Percentiles rank a stretch among this genome's conserved stretches.
Evolutionary conservation across 2,113 vertebrate species (phyloP).

Genomic region (Bubo bubo): DNA sequence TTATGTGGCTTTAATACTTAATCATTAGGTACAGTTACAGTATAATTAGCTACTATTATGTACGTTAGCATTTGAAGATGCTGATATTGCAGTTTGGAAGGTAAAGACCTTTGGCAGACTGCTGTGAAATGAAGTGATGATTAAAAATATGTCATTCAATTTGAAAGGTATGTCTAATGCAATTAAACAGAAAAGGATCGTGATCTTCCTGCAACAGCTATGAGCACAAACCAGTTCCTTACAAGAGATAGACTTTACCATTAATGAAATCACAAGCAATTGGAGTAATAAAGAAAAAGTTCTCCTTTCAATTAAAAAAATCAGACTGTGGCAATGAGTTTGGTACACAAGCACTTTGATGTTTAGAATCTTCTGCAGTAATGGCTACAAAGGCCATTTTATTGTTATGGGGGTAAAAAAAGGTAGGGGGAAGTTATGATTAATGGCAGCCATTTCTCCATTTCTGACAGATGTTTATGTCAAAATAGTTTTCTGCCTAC

Average conservation of each 20-base stretch:
- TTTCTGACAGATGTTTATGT: not conserved
- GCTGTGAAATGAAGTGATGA: not conserved
- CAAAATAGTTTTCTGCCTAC: not conserved
- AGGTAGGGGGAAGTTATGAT: not conserved
- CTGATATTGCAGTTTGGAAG: not conserved
- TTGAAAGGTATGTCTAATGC: not conserved
- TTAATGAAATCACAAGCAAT: not conserved
- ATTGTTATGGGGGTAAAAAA: not conserved
- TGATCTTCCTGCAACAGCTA: not conserved
- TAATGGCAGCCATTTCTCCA: not conserved
- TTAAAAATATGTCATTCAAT: not conserved
- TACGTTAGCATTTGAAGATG: not conserved
- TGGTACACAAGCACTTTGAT: not conserved
- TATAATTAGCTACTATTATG: not conserved
- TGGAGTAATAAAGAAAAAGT: not conserved
- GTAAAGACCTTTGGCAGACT: not conserved
- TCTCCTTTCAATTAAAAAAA: not conserved
- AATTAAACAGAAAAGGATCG: not conserved
- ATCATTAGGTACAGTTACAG: not conserved
- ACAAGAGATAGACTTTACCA: not conserved
- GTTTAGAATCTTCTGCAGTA: not conserved
- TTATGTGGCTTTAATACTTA: not conserved
- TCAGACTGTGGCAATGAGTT: not conserved
- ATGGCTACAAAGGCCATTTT: not conserved
- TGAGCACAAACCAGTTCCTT: not conserved